A percentile compares a stretch with the other conserved stretches of the same genome.
phyloP scores from a whole-genome alignment of 2,888 invertebrate species.

The Catocala fraxini region DNA sequence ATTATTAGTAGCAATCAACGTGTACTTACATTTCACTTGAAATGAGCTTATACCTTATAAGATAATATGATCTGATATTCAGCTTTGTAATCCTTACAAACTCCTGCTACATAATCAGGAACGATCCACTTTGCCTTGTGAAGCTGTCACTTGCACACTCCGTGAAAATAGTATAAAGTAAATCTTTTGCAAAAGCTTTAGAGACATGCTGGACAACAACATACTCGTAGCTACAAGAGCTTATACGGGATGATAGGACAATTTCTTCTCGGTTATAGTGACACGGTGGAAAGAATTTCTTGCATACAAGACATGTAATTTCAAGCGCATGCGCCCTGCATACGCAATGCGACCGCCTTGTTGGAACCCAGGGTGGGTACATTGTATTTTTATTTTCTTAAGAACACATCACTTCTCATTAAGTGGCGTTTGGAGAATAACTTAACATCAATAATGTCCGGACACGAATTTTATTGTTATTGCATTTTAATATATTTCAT shows the following conservation, averaged over 20 bases:
- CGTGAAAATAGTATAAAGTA: too few species aligned
- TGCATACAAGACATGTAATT: constrained; percentile 84
- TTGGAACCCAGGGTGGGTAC: constrained; percentile 72
- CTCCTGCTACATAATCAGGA: too few species aligned
- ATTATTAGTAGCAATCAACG: too few species aligned
- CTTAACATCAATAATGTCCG: constrained; percentile 86
- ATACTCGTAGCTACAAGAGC: not conserved
- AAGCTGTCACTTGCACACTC: too few species aligned
- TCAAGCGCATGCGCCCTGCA: constrained; percentile 77
- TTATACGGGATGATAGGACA: constrained; percentile 48
- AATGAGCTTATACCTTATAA: too few species aligned
- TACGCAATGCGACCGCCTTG: constrained; percentile 72
- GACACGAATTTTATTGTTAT: constrained; percentile 87
- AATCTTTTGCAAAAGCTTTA: too few species aligned
- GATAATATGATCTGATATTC: too few species aligned
- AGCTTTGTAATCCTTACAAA: too few species aligned
- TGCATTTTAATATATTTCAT: constrained; percentile 87
- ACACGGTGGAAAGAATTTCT: constrained; percentile 70
- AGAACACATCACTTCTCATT: constrained; percentile 88
- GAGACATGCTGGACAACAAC: too few species aligned
- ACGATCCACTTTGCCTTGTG: too few species aligned
- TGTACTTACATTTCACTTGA: too few species aligned
- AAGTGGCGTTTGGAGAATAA: constrained; percentile 87
- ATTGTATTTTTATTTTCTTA: constrained; percentile 85
- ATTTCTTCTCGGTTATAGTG: constrained; percentile 63